These are phyloP conservation scores for Myiagra hebetior DNA, from an alignment of 2,113 vertebrate species.

Conservation along the genomic window DNA sequence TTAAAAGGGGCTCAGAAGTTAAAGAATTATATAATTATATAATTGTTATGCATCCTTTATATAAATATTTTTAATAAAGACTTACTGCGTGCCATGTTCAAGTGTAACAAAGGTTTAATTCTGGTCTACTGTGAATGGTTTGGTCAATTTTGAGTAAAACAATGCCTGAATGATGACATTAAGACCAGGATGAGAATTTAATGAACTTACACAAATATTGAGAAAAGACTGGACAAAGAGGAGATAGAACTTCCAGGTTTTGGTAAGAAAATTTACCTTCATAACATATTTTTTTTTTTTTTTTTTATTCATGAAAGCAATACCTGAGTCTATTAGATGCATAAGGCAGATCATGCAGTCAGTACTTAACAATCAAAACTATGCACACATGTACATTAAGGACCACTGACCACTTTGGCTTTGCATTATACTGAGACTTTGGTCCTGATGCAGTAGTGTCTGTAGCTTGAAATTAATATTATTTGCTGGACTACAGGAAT, in stretches of 20 bases:
- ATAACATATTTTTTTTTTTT: neutral
- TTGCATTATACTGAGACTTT: neutral
- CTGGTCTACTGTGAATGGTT: neutral
- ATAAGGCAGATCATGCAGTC: neutral
- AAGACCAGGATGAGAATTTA: neutral
- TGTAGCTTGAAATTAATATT: neutral
- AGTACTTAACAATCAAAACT: neutral
- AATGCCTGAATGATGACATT: neutral
- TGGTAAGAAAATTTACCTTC: neutral
- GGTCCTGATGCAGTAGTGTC: neutral
- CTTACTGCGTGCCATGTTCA: neutral
- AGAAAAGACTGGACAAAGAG: neutral
- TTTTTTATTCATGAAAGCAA: neutral
- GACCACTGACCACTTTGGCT: neutral
- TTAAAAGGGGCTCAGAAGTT: neutral
- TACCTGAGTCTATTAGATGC: neutral
- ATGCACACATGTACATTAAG: neutral
- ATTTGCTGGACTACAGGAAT: neutral
- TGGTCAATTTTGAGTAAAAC: neutral
- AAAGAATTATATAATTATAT: neutral
- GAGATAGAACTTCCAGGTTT: neutral
- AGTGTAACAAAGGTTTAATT: neutral
- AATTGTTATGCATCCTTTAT: neutral
- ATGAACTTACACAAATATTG: neutral
- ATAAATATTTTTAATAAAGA: neutral